Evolutionary conservation across 2,888 invertebrate genomes (phyloP).

Genomic region (Suillia variegata): DNA sequence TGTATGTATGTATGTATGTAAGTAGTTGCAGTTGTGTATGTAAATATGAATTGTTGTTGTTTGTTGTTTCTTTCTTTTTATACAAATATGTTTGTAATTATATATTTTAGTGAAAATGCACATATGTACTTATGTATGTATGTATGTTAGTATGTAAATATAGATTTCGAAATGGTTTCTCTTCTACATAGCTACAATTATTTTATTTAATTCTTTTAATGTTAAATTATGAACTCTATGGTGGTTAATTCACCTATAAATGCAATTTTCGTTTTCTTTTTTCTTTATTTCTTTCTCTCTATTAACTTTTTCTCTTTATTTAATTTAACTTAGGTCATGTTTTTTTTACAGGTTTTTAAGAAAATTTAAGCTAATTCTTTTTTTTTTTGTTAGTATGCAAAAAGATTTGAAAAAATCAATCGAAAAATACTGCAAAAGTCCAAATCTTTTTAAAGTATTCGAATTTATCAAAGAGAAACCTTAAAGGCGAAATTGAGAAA

Average conservation of each 20-base stretch:
- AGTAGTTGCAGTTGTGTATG: no score
- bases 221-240: slow-evolving; percentile 16
- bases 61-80: no score
- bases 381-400: no score
- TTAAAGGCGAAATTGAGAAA: no score
- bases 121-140: slow-evolving; percentile 1
- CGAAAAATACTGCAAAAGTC: no score
- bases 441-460: no score
- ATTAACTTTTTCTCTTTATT: background rate
- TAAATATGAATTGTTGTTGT: no score
- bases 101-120: no score
- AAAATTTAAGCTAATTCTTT: background rate
- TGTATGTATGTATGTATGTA: background rate
- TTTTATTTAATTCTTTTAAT: background rate
- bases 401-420: no score
- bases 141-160: background rate
- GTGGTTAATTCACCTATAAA: slow-evolving; percentile 18
- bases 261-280: background rate
- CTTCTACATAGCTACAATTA: background rate
- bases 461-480: no score
- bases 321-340: no score
- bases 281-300: background rate
- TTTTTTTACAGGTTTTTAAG: background rate
- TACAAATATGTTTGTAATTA: no score
- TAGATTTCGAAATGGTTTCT: background rate